Percentiles rank a stretch among this genome's conserved stretches.
Evolutionary conservation across 1,140 invertebrate genomes (phyloP).

Genomic region (Papilio dardanus): DNA sequence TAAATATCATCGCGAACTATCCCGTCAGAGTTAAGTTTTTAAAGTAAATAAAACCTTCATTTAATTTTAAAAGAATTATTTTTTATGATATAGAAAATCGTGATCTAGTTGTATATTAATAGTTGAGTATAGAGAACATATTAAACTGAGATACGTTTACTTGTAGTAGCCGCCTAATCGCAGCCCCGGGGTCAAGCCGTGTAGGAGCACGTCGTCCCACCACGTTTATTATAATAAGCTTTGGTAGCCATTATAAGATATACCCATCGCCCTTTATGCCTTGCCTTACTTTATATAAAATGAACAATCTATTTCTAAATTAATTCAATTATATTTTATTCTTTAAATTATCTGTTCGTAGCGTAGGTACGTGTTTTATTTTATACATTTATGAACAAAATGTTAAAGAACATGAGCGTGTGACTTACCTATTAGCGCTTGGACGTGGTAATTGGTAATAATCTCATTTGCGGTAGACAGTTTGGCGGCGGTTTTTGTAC

Average conservation of each 20-base stretch:
- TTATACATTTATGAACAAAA: background rate
- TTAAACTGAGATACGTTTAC: constrained; percentile 44
- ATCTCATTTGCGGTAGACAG: constrained; percentile 82
- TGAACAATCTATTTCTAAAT: constrained; percentile 64
- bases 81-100: background rate
- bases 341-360: background rate
- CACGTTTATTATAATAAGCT: constrained; percentile 78
- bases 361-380: constrained; percentile 22
- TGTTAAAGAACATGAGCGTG: background rate
- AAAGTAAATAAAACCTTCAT: background rate
- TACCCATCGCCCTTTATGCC: constrained; percentile 64
- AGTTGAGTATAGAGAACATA: background rate
- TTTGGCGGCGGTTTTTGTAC: constrained; percentile 76
- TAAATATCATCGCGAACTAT: too few relatives aligned
- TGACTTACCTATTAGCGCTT: constrained; percentile 80
- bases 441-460: constrained; percentile 74
- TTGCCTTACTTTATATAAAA: constrained; percentile 43
- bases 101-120: constrained; percentile 28
- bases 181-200: constrained; percentile 70
- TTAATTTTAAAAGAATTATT: background rate
- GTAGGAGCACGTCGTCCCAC: constrained; percentile 63
- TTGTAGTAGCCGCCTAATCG: constrained; percentile 74
- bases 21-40: too few relatives aligned
- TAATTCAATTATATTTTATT: constrained; percentile 31
- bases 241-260: constrained; percentile 64